Evolutionary conservation across 2,888 invertebrate species (phyloP).

Genomic region (Drosophila melanosoma): DNA sequence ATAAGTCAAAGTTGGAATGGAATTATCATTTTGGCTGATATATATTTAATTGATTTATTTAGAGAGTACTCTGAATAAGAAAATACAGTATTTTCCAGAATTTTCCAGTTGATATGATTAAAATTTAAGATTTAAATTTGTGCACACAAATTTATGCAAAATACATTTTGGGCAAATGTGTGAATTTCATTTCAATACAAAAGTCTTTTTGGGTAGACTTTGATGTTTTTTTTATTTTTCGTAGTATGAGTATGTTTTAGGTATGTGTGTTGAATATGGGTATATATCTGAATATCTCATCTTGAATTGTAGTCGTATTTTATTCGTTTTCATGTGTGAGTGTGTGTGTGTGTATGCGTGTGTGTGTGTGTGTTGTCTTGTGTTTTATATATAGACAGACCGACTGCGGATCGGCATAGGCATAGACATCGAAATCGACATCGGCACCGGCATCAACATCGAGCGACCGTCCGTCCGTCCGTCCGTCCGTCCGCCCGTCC

Average conservation of each 20-base stretch:
- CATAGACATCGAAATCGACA: slow-evolving; percentile 20
- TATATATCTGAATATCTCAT: slow-evolving; percentile 57
- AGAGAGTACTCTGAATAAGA: not conserved
- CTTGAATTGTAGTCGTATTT: slow-evolving; percentile 56
- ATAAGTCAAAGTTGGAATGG: not conserved
- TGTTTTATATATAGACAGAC: slow-evolving; percentile 60
- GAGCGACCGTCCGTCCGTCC: not conserved
- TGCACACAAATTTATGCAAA: slow-evolving; percentile 14
- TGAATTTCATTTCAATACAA: slow-evolving; percentile 43
- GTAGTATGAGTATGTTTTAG: slow-evolving; percentile 11
- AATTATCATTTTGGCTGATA: not conserved
- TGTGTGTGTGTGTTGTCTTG: slow-evolving; percentile 29
- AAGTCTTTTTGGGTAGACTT: slow-evolving; percentile 48
- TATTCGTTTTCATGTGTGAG: slow-evolving; percentile 34
- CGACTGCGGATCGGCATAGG: slow-evolving; percentile 51
- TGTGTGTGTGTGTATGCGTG: slow-evolving; percentile 7
- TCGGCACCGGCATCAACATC: not conserved
- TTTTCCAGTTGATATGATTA: slow-evolving; percentile 7
- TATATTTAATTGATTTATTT: not conserved
- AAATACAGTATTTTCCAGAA: not conserved
- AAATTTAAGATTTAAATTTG: slow-evolving; percentile 32
- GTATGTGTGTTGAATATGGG: slow-evolving; percentile 26
- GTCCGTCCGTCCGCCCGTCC: not conserved
- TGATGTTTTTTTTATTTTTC: slow-evolving; percentile 22
- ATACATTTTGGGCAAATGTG: slow-evolving; percentile 23